These are phyloP conservation scores for Macrobrachium nipponense DNA, from an alignment of 1,140 invertebrate genomes.

Conservation along the genomic window DNA sequence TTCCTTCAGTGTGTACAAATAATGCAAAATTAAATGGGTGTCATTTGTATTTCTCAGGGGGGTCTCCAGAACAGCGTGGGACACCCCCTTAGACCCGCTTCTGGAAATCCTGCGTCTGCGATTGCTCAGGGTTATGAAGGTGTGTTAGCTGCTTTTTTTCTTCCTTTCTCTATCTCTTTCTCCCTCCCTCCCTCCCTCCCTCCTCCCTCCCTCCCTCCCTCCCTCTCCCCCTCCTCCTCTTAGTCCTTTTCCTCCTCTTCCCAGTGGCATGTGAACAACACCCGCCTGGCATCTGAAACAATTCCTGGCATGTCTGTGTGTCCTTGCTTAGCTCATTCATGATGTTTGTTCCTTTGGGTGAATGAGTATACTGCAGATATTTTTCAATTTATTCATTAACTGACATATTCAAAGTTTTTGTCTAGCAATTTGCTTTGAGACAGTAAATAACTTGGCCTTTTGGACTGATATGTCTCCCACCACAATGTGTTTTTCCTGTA, in stretches of 20 bases:
- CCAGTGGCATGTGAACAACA: conserved; percentile 1
- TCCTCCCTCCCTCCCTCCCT: not conserved
- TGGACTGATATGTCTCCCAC: too few relatives aligned
- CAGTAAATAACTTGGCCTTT: too few relatives aligned
- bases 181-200: not conserved
- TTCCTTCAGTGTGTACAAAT: too few relatives aligned
- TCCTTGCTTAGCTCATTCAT: too few relatives aligned
- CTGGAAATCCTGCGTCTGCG: conserved; percentile 42
- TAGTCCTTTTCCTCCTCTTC: conserved; percentile 30
- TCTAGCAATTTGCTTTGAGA: too few relatives aligned
- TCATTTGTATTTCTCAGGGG: conserved; percentile 36
- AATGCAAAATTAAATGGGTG: conserved; percentile 1
- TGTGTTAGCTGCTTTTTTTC: conserved; percentile 26
- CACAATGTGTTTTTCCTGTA: too few relatives aligned
- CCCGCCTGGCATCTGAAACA: too few relatives aligned
- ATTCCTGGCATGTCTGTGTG: too few relatives aligned
- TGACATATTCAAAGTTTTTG: too few relatives aligned
- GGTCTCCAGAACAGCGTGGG: conserved; percentile 33
- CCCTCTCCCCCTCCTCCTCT: conserved; percentile 17
- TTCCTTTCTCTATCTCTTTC: not conserved
- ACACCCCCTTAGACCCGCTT: conserved; percentile 38
- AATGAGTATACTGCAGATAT: too few relatives aligned
- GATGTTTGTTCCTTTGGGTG: too few relatives aligned
- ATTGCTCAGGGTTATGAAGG: conserved; percentile 44
- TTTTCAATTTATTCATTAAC: too few relatives aligned